Base-by-base conservation (phyloP, 2,113 vertebrate species). In the Bathybates hornii region DNA sequence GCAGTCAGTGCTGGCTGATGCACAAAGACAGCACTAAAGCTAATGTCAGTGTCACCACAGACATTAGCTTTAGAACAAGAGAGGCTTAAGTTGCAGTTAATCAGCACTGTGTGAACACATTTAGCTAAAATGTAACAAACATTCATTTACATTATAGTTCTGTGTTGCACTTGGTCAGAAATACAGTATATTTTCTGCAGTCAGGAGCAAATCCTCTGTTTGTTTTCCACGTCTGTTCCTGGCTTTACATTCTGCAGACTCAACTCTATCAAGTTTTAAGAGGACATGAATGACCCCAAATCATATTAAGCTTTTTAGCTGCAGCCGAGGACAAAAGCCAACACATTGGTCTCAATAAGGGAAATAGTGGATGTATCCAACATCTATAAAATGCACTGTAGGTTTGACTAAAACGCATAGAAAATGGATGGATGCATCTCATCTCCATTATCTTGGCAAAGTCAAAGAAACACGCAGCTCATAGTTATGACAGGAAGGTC, bases 401-500 rank as follows among this genome's bases (percentile, higher is more conserved):
- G 13, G n/a, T 83, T 73, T 57, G n/a, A 68, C 43, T 80, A 45
- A 68, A 50, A 36, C 52, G 6, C 82, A 76, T 5, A 50, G 29
- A 24, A 59, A 82, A 13, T 1, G 53, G 57, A 52, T 48, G 71
- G 38, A 68, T 86, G 11, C 29, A 11, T 85, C 80, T 89, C 21
- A 93, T 90, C 82, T 59, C 73, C 19, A 68, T 59, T 27, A 79
- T 86, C 36, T 50, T 13, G 36, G 32, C 63, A 6, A 57, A 52
- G 45, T 63, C 14, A 27, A 56, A 63, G 82, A 86, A 94, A 89
- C 81, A 89, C 29, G 86, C 82, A 45, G 71, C 88, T 91, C 82
- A 21, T 86, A 61, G 81, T 88, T 89, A 87, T 86, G 81, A 83
- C 57, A 61, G 78, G 89, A 92, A 92, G 93, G 93, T 93, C 89